These are phyloP conservation scores for Takifugu rubripes DNA, from an alignment of 2,797 vertebrate species.

Conservation along the genomic window DNA sequence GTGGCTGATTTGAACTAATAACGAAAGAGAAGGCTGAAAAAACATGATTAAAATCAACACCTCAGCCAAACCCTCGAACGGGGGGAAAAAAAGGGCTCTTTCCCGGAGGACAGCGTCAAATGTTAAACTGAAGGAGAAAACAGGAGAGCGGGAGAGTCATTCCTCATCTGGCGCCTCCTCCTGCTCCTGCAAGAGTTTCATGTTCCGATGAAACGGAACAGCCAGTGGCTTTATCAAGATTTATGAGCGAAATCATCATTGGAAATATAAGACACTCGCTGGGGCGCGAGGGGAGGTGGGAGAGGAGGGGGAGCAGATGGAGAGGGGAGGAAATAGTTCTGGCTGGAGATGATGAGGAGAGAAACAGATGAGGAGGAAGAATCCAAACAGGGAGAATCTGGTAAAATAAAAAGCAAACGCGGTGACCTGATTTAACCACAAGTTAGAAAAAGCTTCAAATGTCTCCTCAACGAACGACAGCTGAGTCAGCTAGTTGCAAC, in stretches of 20 bases:
- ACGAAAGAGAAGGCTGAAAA: slow-evolving; percentile 12
- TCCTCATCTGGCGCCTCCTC: slow-evolving; percentile 59
- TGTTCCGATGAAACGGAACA: slow-evolving; percentile 66
- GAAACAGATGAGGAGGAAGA: slow-evolving; percentile 9
- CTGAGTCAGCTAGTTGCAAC: slow-evolving; percentile 24
- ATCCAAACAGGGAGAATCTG: slow-evolving; percentile 27
- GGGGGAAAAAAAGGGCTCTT: slow-evolving; percentile 13
- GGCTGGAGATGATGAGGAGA: slow-evolving; percentile 19
- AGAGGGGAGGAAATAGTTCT: slow-evolving; percentile 5
- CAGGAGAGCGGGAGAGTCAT: slow-evolving; percentile 55
- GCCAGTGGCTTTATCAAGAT: slow-evolving; percentile 74
- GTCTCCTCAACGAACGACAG: slow-evolving; percentile 1
- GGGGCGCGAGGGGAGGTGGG: slow-evolving; percentile 42
- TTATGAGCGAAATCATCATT: slow-evolving; percentile 73
- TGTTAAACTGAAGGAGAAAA: slow-evolving; percentile 23
- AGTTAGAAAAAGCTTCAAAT: slow-evolving; percentile 30
- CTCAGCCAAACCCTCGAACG: slow-evolving; percentile 4
- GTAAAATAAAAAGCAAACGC: neutral
- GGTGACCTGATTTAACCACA: slow-evolving; percentile 39
- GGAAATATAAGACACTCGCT: slow-evolving; percentile 75
- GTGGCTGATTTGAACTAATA: slow-evolving; percentile 13
- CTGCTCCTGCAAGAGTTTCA: slow-evolving; percentile 61
- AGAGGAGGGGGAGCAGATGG: slow-evolving; percentile 10
- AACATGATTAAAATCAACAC: slow-evolving; percentile 17
- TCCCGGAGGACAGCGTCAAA: slow-evolving; percentile 31